Evolutionary conservation across 2,113 vertebrate genomes (phyloP).

Genomic region (Gavialis gangeticus): DNA sequence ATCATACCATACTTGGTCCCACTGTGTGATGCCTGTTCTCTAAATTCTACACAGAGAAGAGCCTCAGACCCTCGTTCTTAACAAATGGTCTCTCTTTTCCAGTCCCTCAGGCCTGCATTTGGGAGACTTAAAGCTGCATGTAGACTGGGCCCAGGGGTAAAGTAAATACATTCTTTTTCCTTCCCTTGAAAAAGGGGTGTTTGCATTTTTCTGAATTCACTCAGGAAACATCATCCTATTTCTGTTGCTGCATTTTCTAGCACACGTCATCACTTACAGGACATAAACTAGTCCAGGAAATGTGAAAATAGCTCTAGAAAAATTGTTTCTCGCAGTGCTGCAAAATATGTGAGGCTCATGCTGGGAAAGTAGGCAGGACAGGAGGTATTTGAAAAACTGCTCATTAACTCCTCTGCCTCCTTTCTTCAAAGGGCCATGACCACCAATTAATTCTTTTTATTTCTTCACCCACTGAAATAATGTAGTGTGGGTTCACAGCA

Average conservation of each 20-base stretch:
- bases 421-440: constrained; percentile 18
- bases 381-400: constrained; percentile 17
- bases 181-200: constrained; percentile 49
- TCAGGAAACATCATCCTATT: constrained; percentile 39
- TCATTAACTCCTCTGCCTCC: neutral
- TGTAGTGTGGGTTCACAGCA: constrained; percentile 39
- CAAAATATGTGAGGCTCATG: constrained; percentile 1
- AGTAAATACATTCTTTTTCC: constrained; percentile 48
- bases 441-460: constrained; percentile 50
- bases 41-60: neutral
- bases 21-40: neutral
- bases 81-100: neutral
- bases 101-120: neutral
- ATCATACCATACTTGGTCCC: neutral
- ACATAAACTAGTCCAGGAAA: constrained; percentile 55
- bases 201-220: constrained; percentile 44
- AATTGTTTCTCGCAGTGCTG: constrained; percentile 31
- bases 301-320: constrained; percentile 57
- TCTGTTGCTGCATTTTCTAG: constrained; percentile 58
- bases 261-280: constrained; percentile 65
- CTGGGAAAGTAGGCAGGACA: neutral
- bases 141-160: constrained; percentile 53
- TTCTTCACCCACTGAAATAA: constrained; percentile 64
- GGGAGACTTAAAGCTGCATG: neutral
- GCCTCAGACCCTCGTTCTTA: neutral